These are phyloP conservation scores for Ophion ventricosus DNA, from an alignment of 2,888 invertebrate species.

Conservation along the genomic window DNA sequence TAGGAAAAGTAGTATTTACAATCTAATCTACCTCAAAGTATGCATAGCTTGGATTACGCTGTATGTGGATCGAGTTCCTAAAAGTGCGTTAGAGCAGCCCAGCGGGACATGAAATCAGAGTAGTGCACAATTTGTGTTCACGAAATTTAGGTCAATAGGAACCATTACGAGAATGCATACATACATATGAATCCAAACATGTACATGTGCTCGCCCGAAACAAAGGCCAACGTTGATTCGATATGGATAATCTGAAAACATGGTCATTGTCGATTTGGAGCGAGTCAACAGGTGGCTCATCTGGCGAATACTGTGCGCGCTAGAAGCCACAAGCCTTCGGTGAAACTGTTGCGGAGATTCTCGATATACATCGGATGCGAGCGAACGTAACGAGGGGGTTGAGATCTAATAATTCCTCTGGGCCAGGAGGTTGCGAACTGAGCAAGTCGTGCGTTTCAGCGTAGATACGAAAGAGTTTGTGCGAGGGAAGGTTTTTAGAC, in stretches of 20 bases:
- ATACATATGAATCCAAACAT: no score
- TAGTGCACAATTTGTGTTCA: no score
- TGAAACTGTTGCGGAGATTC: slow-evolving; percentile 48
- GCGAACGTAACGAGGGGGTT: slow-evolving; percentile 2
- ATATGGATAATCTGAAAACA: slow-evolving; percentile 48
- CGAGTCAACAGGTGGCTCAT: slow-evolving; percentile 66
- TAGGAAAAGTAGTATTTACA: no score
- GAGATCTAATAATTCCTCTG: slow-evolving; percentile 53
- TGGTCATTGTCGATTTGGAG: slow-evolving; percentile 49
- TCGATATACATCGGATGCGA: slow-evolving; percentile 40
- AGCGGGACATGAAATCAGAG: no score
- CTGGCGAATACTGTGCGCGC: slow-evolving; percentile 18
- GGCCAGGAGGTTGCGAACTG: neutral
- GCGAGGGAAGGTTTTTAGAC: slow-evolving; percentile 45
- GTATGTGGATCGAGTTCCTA: no score
- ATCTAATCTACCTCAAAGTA: no score
- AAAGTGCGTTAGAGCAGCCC: no score
- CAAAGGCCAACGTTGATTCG: slow-evolving; percentile 26
- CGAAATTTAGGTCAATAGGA: no score
- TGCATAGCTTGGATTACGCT: no score
- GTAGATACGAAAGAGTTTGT: slow-evolving; percentile 20
- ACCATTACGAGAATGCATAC: neutral
- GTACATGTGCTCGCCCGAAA: neutral
- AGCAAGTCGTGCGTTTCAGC: slow-evolving; percentile 30
- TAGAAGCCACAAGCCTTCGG: slow-evolving; percentile 42